Base-by-base conservation (phyloP, 2,888 invertebrate species). In the Corbicula japonica region DNA sequence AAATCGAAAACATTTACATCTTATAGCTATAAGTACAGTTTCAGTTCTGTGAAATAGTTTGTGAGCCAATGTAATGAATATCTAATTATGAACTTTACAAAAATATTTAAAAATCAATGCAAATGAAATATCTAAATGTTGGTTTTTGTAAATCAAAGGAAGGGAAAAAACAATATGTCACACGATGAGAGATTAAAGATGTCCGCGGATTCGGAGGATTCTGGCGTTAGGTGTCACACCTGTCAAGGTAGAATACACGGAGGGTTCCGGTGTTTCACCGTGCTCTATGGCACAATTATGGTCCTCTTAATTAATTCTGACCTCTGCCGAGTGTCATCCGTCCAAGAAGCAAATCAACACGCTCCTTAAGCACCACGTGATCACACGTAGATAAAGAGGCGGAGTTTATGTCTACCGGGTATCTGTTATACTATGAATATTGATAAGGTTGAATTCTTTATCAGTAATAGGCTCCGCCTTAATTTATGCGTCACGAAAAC, bases 391-490 rank as follows among this genome's bases (percentile, higher is more conserved):
- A 50, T 68, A 56, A 56, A 46, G 26, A 38, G 68, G 68, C 46
- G 56, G 68, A 3, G 56, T 50, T 28, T 18, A 30, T 18, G 12
- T 8, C 56, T 12, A 21, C 6, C 32, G 56, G 58, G 46, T 56
- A 58, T 38, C 34, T 30, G 30, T 26, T 32, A 32, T 41, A 28
- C 63, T 60, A 70, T 80, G 80, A 76, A 80, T 80, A 80, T 80
- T 76, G 10, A 80, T 73, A 54, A 69, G 62, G 28, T 58, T 54
- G 41, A 52, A 56, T 63, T 65, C 54, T 73, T 73, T 62, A 60
- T 62, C 44, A 56, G 23, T 44, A 8, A 23, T 63, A 44, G n/a
- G 65, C 58, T 75, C 48, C 81, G 75, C 78, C 81, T 58, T 46
- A 56, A 61, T 61, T 54, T 69, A 28, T 61, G 30, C 56, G 41